A percentile compares a stretch with the other conserved stretches of the same genome.
Conservation (phyloP, 1,140 invertebrate species). For the Monochamus saltuarius region DNA sequence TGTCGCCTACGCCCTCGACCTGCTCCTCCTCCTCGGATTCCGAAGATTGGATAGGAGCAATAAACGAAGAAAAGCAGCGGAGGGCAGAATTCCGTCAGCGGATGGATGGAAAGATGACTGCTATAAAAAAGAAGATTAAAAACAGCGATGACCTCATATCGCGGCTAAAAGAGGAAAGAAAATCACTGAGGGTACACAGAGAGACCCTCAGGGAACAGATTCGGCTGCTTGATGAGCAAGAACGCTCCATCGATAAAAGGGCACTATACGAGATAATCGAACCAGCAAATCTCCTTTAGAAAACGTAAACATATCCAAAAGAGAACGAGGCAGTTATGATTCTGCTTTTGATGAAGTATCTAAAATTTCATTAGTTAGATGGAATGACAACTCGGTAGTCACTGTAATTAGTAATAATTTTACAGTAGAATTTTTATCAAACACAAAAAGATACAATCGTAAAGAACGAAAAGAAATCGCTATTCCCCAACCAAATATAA, state of each 20-base stretch:
- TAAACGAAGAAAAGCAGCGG: too few species aligned
- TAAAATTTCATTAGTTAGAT: slow-evolving; percentile 24
- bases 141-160: too few species aligned
- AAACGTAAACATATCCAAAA: slow-evolving; percentile 9
- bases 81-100: too few species aligned
- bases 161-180: too few species aligned
- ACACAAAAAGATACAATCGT: slow-evolving; percentile 31
- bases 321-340: slow-evolving; percentile 21
- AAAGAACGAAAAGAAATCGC: slow-evolving; percentile 28
- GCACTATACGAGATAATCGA: slow-evolving; percentile 29
- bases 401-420: slow-evolving; percentile 22
- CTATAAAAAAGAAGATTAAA: too few species aligned
- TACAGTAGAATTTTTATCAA: slow-evolving; percentile 20
- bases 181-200: slow-evolving; percentile 23
- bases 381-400: slow-evolving; percentile 34
- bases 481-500: slow-evolving; percentile 23
- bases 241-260: too few species aligned
- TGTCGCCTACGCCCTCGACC: too few species aligned
- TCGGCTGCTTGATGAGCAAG: slow-evolving; percentile 27
- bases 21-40: too few species aligned
- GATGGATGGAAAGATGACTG: too few species aligned
- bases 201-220: too few species aligned
- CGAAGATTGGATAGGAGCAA: too few species aligned
- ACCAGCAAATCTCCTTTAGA: slow-evolving; percentile 13
- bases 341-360: slow-evolving; percentile 25